Evolutionary conservation across 2,888 invertebrate genomes (phyloP), one percentile per base, ranked within the genome.

Genomic region (Carabus problematicus): DNA sequence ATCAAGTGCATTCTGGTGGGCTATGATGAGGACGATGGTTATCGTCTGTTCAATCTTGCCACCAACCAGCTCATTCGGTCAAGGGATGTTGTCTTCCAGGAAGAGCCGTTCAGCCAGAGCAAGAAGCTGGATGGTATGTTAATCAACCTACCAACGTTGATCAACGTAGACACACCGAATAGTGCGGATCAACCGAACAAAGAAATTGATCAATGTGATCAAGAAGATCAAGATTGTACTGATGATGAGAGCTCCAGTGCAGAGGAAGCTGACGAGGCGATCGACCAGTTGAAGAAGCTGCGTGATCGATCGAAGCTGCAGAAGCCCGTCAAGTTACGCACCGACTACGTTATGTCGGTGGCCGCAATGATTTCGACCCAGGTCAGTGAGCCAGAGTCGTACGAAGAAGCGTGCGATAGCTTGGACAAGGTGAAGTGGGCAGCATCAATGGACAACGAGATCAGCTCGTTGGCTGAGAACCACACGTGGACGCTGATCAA

Each of bases 11-110:
- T 72, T 64, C 67, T 76, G 8, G 73, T 74, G 9, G 74, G 75
- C 12, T 75, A 76, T 59, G 73, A 75, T 70, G 72, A 72, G 18
- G 72, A 74, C 39, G 72, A 74, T 49, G 70, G 72, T 0, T 75
- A 74, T 66, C 64, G 73, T 43, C 70, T 76, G 42, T 75, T 66
- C 52, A 55, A 68, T n/a, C 45, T 64, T 42, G 72, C 71, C 16
- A 70, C 64, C 16, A 11, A 59, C 3, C 54, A 14, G 11, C 12
- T 62, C 12, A 45, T 62, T 39, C 40, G 61, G 18, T 45, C 45
- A 12, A 11, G 61, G 12, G 68, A 61, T 54, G 62, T 68, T 1
- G 12, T 62, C 11, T 67, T 62, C 19, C 61, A 67, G 7, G 62
- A 66, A 19, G 39, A 61, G 39, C n/a, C 56, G 19, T 29, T 29